Evolutionary conservation across 2,797 vertebrate genomes (phyloP), one percentile per base, ranked within the genome.

Genomic region (Brachyrhaphis roseni): DNA sequence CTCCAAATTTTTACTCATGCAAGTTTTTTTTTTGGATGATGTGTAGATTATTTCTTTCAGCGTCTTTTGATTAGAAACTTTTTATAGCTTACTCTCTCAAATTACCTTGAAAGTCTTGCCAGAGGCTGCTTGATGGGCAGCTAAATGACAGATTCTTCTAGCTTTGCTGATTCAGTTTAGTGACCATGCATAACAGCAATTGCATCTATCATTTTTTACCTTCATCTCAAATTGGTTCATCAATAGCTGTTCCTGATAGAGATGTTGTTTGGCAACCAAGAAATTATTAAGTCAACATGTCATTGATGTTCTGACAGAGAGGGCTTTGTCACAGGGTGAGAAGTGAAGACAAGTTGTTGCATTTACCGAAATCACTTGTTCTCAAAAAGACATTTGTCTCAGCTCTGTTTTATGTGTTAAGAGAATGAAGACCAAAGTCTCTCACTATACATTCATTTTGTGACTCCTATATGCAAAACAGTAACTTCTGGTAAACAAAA

Each of bases 261-360:
- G 79, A 82, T 2, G 79, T 79, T 84, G 85, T 89, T 82, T 90
- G 86, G 87, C 84, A 84, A 82, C 49, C 68, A 49, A 68, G 83
- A 84, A 88, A 90, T 89, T 76, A 84, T 89, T 80, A 87, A 87
- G 85, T 84, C 77, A 77, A 90, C 86, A 83, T 70, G 84, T 80
- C 84, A 91, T 79, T 84, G 87, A 91, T 81, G 81, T 82, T 89
- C 53, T 85, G 82, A 90, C 83, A 89, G 62, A 76, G 71, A 55
- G 49, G 75, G 47, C 78, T 89, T 88, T 84, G 75, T 90, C 84
- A 78, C 79, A 59, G 70, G 49, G 46, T 53, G 51, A 82, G 75
- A 57, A 41, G 43, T 3, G 55, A 75, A 75, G 72, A 79, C 64
- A 41, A 88, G 77, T 82, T 49, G 72, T 81, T 41, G 41, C 2